Base-by-base conservation (phyloP, 2,797 vertebrate species). In the Gobio occitaniae region DNA sequence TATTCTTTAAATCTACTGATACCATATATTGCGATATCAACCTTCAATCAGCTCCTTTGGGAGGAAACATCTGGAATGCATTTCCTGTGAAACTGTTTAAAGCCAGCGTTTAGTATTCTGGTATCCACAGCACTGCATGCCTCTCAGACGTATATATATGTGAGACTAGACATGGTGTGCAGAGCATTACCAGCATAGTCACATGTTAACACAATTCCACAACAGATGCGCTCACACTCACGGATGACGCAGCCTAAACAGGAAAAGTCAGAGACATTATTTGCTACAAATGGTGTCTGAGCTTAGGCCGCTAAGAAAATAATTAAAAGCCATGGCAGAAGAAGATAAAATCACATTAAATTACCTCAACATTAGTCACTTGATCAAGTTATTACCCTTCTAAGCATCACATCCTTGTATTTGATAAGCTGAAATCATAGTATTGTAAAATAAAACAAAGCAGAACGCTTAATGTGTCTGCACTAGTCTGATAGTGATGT, bases 1-100 rank as follows among this genome's bases (percentile, higher is more conserved):
- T 41, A 61, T 82, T 65, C 59, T 50, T 65, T 5, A 75, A n/a
- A 75, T 65, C 9, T 38, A 63, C 41, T 52, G 29, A 52, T 50
- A 25, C 4, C 3, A 74, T 59, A 36, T 7, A 68, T 76, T 59
- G 15, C 2, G 13, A 12, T 25, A 63, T 54, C 44, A 63, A 48
- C 36, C 36, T 17, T 61, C 10, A 19, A 41, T 81, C 29, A 25
- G 74, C 41, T 69, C 41, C 83, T 63, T 52, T 72, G 32, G 25
- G 82, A 86, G 25, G 17, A 66, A 83, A 80, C 86, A 86, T 89
- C 86, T 89, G 87, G 90, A 84, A 66, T 38, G 84, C 82, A 91
- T 92, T 91, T 92, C 82, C 82, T 21, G 44, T 4, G 21, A 41
- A 61, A 48, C n/a, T 41, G 25, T 80, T 83, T 74, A 63, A 87